phyloP scores from a whole-genome alignment of 2,888 invertebrate species.

The Sipunculus nudus region DNA sequence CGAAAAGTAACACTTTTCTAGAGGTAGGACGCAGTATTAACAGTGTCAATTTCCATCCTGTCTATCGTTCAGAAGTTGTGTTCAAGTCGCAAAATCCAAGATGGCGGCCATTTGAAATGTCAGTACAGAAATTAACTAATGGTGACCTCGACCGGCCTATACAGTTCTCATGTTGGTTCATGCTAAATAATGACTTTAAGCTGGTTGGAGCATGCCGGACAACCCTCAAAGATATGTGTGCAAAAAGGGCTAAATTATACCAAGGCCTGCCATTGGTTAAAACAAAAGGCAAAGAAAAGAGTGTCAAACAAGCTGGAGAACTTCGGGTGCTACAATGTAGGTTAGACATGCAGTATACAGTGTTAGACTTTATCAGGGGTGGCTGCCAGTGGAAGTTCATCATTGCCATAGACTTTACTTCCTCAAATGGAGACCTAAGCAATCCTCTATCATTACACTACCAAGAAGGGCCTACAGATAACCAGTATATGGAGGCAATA shows the following conservation, averaged over 20 bases:
- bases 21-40: slow-evolving; percentile 48
- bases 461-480: slow-evolving; percentile 4
- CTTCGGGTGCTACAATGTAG: slow-evolving; percentile 5
- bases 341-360: slow-evolving; percentile 15
- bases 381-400: slow-evolving; percentile 11
- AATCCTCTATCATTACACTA: slow-evolving; percentile 5
- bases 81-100: slow-evolving; percentile 45
- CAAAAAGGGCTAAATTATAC: too few relatives aligned
- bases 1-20: slow-evolving; percentile 48
- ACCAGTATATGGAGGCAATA: slow-evolving; percentile 19
- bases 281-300: slow-evolving; percentile 1
- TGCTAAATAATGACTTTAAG: too few relatives aligned
- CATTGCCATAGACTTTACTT: slow-evolving; percentile 24
- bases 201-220: too few relatives aligned
- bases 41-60: slow-evolving; percentile 48
- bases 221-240: too few relatives aligned
- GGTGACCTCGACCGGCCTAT: slow-evolving; percentile 14
- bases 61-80: slow-evolving; percentile 47
- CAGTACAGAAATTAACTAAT: slow-evolving; percentile 23
- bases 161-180: slow-evolving; percentile 12
- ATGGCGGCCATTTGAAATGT: slow-evolving; percentile 20
- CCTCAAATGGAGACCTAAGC: slow-evolving; percentile 12
- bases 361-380: slow-evolving; percentile 16
- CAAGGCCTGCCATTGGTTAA: not conserved
- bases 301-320: not conserved